These are phyloP conservation scores for Tetragnatha versicolor DNA, from an alignment of 1,140 invertebrate genomes.

Conservation along the genomic window DNA sequence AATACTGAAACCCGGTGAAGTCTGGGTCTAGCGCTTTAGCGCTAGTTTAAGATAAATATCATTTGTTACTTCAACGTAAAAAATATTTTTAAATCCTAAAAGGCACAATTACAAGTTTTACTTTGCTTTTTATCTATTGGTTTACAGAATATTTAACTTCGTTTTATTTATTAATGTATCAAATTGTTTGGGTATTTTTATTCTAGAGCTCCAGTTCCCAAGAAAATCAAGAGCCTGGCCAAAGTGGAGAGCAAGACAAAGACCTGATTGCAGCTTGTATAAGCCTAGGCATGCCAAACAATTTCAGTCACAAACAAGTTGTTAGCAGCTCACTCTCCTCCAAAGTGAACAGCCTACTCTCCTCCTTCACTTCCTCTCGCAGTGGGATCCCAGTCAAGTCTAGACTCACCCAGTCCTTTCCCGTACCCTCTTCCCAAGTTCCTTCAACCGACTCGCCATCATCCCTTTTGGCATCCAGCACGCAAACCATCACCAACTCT, in stretches of 20 bases:
- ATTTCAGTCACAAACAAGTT: constrained; percentile 1
- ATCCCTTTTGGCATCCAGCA: not conserved
- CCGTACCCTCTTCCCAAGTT: not conserved
- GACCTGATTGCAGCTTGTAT: constrained; percentile 64
- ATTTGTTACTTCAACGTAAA: no score
- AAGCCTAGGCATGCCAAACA: constrained; percentile 62
- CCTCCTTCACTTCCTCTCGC: not conserved
- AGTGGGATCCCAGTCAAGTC: constrained; percentile 56
- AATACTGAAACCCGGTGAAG: no score
- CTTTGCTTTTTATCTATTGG: not conserved
- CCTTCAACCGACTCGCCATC: not conserved
- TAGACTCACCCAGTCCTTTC: constrained; percentile 35
- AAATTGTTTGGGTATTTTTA: not conserved
- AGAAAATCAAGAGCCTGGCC: constrained; percentile 44
- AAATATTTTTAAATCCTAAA: no score
- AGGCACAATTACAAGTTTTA: not conserved
- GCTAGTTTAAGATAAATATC: no score
- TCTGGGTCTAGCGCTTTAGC: no score
- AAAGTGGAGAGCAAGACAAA: constrained; percentile 62
- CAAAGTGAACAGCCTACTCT: constrained; percentile 38
- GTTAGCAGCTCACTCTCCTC: constrained; percentile 37
- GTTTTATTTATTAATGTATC: not conserved
- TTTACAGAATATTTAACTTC: not conserved
- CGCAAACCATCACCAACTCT: constrained; percentile 2
- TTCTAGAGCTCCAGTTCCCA: constrained; percentile 29